phyloP scores from a whole-genome alignment of 1,140 invertebrate species.

The Protaetia brevitarsis region DNA sequence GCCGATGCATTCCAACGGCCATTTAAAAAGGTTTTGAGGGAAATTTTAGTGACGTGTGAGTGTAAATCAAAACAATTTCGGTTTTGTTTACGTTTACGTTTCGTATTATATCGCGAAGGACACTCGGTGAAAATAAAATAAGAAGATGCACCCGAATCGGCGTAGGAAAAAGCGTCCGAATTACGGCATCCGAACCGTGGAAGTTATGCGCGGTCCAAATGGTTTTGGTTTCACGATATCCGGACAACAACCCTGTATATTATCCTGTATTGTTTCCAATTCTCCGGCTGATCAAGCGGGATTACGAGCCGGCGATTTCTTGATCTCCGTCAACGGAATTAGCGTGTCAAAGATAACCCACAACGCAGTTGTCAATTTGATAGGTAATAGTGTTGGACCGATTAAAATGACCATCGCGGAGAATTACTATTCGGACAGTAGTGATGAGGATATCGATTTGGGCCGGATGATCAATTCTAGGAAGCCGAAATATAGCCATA shows the following conservation, averaged over 20 bases:
- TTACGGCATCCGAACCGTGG: slow-evolving; percentile 79
- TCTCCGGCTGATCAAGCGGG: slow-evolving; percentile 84
- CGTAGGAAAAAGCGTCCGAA: slow-evolving; percentile 76
- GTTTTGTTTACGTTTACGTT: background rate
- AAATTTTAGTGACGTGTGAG: slow-evolving; percentile 30
- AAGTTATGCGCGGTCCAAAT: slow-evolving; percentile 77
- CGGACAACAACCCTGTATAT: slow-evolving; percentile 86
- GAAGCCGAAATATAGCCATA: slow-evolving; percentile 64
- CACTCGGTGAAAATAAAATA: background rate
- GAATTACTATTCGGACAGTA: slow-evolving; percentile 83
- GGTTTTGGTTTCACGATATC: slow-evolving; percentile 92
- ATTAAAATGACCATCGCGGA: slow-evolving; percentile 83
- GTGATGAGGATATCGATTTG: slow-evolving; percentile 66
- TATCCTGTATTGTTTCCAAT: slow-evolving; percentile 81
- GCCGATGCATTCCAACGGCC: slow-evolving; percentile 29
- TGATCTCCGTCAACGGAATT: slow-evolving; percentile 86
- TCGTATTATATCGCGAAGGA: background rate
- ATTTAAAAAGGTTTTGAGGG: slow-evolving; percentile 27
- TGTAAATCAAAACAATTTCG: slow-evolving; percentile 18
- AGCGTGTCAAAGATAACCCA: slow-evolving; percentile 87
- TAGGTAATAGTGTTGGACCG: slow-evolving; percentile 76
- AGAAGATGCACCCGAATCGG: slow-evolving; percentile 64
- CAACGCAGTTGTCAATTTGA: slow-evolving; percentile 87
- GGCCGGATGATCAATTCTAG: slow-evolving; percentile 52
- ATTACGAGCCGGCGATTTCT: slow-evolving; percentile 83